These are phyloP conservation scores for Lichenostomus cassidix DNA, from an alignment of 2,113 vertebrate species.

Conservation along the genomic window DNA sequence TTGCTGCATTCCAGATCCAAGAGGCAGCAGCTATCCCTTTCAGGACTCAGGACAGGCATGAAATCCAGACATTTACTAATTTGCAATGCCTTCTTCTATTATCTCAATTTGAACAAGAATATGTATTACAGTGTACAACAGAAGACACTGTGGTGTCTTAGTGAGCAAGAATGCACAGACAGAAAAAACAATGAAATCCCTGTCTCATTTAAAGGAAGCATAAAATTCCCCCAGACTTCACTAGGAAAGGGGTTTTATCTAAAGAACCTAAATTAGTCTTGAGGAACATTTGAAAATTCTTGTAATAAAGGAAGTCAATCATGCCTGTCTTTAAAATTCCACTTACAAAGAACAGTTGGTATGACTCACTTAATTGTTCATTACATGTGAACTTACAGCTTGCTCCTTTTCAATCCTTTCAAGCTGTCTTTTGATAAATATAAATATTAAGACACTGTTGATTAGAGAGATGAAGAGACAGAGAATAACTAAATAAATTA, in stretches of 20 bases:
- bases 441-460: constrained; percentile 79
- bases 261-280: neutral
- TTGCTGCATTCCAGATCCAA: constrained; percentile 3
- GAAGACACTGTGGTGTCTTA: neutral
- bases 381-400: constrained; percentile 55
- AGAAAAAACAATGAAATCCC: neutral
- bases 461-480: constrained; percentile 65
- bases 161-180: neutral
- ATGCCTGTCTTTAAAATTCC: constrained; percentile 50
- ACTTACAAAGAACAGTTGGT: constrained; percentile 61
- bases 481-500: constrained; percentile 67
- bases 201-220: neutral
- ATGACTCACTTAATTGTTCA: constrained; percentile 76
- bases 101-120: neutral
- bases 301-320: constrained; percentile 49
- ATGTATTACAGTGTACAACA: neutral
- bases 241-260: neutral
- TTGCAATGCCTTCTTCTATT: neutral
- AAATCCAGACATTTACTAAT: constrained; percentile 55
- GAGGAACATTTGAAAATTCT: constrained; percentile 47
- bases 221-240: neutral
- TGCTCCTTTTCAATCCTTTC: constrained; percentile 66
- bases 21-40: neutral
- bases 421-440: constrained; percentile 72
- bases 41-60: constrained; percentile 3